phyloP scores from a whole-genome alignment of 2,113 vertebrate species.

The Agelaius phoeniceus region DNA sequence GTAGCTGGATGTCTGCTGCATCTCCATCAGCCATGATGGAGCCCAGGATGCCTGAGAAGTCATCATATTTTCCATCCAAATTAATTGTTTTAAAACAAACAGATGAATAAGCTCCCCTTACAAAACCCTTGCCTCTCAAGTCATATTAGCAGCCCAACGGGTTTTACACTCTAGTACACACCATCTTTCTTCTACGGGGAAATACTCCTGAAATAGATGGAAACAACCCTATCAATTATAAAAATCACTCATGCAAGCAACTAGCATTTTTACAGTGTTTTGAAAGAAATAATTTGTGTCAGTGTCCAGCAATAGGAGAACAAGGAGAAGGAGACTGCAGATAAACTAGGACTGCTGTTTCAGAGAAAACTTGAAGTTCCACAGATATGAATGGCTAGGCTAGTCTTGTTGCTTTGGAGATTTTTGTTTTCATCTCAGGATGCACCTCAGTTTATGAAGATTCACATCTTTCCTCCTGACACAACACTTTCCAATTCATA shows the following conservation, averaged over 20 bases:
- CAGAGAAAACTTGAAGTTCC: not conserved
- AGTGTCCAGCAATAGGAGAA: not conserved
- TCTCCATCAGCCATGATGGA: not conserved
- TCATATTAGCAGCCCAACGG: not conserved
- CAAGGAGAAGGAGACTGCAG: not conserved
- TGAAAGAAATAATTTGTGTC: constrained; percentile 32
- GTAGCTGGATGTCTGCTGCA: not conserved
- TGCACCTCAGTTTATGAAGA: not conserved
- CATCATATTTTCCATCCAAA: not conserved
- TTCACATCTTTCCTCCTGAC: not conserved
- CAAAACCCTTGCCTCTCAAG: not conserved
- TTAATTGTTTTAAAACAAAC: not conserved
- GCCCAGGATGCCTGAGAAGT: not conserved
- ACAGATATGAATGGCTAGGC: not conserved
- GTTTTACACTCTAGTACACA: constrained; percentile 35
- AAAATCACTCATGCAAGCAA: constrained; percentile 34
- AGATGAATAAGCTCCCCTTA: not conserved
- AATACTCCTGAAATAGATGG: constrained; percentile 17
- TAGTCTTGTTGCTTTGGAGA: not conserved
- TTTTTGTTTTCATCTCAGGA: not conserved
- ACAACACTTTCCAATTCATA: not conserved
- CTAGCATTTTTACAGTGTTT: not conserved
- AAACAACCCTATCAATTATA: constrained; percentile 21
- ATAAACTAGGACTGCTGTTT: not conserved
- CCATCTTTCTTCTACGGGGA: not conserved